Base-by-base conservation (phyloP, 2,797 vertebrate genomes). In the Borostomias antarcticus region DNA sequence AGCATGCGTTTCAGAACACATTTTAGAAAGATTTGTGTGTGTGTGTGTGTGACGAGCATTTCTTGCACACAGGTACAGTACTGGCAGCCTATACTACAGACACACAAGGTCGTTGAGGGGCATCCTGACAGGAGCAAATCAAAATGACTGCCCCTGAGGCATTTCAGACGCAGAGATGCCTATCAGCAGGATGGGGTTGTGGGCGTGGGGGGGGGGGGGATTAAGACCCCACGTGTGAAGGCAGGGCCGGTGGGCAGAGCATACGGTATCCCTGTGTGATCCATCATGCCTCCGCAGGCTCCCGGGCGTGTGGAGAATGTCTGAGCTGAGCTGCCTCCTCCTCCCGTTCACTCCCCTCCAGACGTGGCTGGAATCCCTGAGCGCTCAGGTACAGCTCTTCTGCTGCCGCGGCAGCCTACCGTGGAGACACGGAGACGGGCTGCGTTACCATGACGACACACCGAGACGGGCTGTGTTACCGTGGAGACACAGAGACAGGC, bases 221-320 rank as follows among this genome's bases (percentile, higher is more conserved):
- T 40, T 15, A 43, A 17, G 9, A 52, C 57, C 32, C 37, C 29
- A 33, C 33, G 25, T n/a, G 63, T 62, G 68, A 26, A 30, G 43
- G 17, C 50, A 5, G 66, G 43, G 65, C 11, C 52, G 19, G 2
- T 5, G 48, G 43, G 48, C 25, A 57, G 45, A 72, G 73, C 68
- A 50, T 75, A 69, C 9, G 11, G 73, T 32, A 43, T 37, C 73
- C 72, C 37, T 63, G 15, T 57, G 67, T 4, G 63, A 58, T 75
- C 68, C 70, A 77, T 78, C 74, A 72, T 21, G 28, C 64, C 45
- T 11, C 53, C 35, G 26, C 19, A 51, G 63, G 48, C 17, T 23
- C 25, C 26, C 58, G 60, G 19, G 43, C 62, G 53, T 45, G 68
- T 58, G 52, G 53, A 33, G 29, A n/a, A n/a, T n/a, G n/a, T n/a